Conservation (phyloP, 1,140 invertebrate genomes). For the Nixonia krombeini region DNA sequence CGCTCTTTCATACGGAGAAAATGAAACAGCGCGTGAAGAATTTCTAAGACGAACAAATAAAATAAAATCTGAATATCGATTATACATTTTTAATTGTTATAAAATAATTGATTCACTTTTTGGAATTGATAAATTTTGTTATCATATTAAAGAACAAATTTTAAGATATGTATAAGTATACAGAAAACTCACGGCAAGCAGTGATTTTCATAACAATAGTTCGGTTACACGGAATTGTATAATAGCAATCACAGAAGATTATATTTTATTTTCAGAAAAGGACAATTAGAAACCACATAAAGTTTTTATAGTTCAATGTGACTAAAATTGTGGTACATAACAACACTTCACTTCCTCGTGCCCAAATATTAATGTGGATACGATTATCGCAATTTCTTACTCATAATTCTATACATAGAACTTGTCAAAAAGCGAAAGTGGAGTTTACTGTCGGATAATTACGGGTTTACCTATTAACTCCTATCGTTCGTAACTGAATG, state of each 20-base stretch:
- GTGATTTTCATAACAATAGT: no score
- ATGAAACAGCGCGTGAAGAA: no score
- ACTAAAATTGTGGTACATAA: slow-evolving; percentile 1
- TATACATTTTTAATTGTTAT: no score
- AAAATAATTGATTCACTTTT: no score
- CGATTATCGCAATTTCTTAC: neutral
- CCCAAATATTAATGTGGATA: slow-evolving; percentile 19
- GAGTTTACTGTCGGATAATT: slow-evolving; percentile 40
- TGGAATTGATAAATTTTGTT: no score
- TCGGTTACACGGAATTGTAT: no score
- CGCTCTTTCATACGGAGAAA: neutral
- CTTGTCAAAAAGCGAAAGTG: slow-evolving; percentile 21
- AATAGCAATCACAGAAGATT: neutral
- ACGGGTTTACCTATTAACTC: slow-evolving; percentile 24
- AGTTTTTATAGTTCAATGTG: no score
- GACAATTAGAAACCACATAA: neutral
- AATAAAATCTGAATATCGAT: no score
- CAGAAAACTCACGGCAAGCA: no score
- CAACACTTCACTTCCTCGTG: slow-evolving; percentile 22
- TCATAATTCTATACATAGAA: neutral
- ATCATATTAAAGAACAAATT: no score
- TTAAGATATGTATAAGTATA: no score
- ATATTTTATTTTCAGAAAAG: neutral
- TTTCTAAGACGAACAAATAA: no score
- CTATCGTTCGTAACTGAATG: slow-evolving; percentile 25